Evolutionary conservation across 2,113 vertebrate genomes (phyloP).

Genomic region (Spilogale gracilis): DNA sequence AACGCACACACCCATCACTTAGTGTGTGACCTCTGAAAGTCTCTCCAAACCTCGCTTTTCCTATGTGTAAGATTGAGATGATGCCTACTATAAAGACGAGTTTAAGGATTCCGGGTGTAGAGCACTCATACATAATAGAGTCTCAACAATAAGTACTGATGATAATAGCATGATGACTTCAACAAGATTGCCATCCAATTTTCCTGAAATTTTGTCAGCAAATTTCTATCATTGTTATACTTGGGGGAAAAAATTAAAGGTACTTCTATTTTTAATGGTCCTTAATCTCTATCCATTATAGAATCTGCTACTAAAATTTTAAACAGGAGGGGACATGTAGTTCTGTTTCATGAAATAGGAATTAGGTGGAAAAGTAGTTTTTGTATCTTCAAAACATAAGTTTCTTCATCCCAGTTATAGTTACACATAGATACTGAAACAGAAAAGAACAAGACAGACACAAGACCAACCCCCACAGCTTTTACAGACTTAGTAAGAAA

Average conservation of each 20-base stretch:
- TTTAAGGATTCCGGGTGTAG: background rate
- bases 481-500: background rate
- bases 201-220: background rate
- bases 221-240: background rate
- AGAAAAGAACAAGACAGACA: background rate
- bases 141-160: background rate
- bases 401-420: background rate
- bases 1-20: background rate
- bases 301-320: constrained; percentile 8
- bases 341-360: background rate
- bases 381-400: background rate
- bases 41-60: background rate
- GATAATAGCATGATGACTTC: background rate
- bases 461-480: background rate
- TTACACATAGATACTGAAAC: constrained; percentile 17
- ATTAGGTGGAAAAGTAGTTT: background rate
- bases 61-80: background rate
- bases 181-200: background rate
- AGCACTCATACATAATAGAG: background rate
- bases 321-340: background rate
- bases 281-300: background rate
- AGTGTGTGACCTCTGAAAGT: background rate
- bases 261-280: constrained; percentile 31
- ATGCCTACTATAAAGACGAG: background rate
- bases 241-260: background rate